Evolutionary conservation across 2,888 invertebrate species (phyloP).

Genomic region (Protophormia terraenovae): DNA sequence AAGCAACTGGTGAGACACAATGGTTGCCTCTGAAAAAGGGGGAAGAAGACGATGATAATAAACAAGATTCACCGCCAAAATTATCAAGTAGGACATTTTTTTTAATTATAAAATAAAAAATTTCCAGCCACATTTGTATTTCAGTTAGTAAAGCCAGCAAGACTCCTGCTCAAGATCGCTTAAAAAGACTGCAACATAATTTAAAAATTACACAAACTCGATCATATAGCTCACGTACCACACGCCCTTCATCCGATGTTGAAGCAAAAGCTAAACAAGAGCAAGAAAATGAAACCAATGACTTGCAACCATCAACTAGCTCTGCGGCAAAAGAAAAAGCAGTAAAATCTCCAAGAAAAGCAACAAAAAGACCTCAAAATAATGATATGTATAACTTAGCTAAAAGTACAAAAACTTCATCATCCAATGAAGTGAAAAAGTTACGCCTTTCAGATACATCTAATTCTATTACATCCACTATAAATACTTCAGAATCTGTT

Average conservation of each 20-base stretch:
- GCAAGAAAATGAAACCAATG: conserved; percentile 32
- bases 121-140: neutral
- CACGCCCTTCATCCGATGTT: neutral
- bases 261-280: conserved; percentile 22
- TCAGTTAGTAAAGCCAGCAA: conserved; percentile 25
- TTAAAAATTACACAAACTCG: conserved; percentile 65
- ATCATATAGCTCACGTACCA: neutral
- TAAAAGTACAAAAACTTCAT: neutral
- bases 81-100: conserved; percentile 41
- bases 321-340: neutral
- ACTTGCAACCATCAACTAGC: conserved; percentile 27
- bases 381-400: neutral
- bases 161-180: conserved; percentile 75
- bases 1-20: conserved; percentile 70
- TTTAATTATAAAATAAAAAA: neutral
- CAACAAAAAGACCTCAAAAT: conserved; percentile 8
- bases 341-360: conserved; percentile 3
- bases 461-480: neutral
- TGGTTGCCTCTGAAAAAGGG: conserved; percentile 60
- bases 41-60: neutral
- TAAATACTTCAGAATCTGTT: neutral
- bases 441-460: neutral
- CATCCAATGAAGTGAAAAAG: neutral
- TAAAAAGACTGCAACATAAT: conserved; percentile 74
- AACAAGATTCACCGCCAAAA: conserved; percentile 25